Evolutionary conservation across 2,797 vertebrate genomes (phyloP), one percentile per base, ranked within the genome.

Genomic region (Lateolabrax maculatus): DNA sequence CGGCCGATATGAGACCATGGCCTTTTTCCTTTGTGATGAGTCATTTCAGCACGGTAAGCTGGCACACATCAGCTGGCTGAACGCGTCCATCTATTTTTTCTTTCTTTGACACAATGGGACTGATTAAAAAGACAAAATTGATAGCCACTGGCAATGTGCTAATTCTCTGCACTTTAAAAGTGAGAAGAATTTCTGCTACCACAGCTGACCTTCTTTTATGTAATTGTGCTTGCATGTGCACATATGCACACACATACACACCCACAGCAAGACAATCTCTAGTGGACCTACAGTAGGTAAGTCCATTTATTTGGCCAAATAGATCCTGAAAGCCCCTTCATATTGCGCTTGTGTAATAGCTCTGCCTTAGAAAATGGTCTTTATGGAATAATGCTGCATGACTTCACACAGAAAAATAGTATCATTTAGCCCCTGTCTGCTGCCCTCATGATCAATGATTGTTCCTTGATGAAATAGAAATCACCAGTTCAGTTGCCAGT

Each of bases 61-160:
- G 51, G 41, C 13, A 7, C 1, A 56, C 46, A 64, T 60, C 27
- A 31, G 46, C 46, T 48, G 16, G 37, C 37, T 79, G 68, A 70
- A 61, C n/a, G 39, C 19, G 37, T 85, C 87, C 79, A 79, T 89
- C 85, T 83, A 46, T 76, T 79, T 84, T 49, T 63, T 65, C 58
- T 75, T 23, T 63, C 39, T 65, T 58, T 85, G 86, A 92, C 90
- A 92, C 92, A 91, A 87, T 82, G 89, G 88, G 85, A 90, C 92
- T 92, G 92, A 93, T 94, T 94, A 92, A 93, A 94, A 91, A 87
- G 77, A 81, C 72, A 84, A 80, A 90, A 94, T 81, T 83, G 77
- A 93, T 90, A 80, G 81, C 86, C 64, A 55, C 61, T 41, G 67
- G 83, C 79, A 43, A 34, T 52, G 71, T 81, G 87, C 81, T 89